Evolutionary conservation across 30 jellyfish, hydroid and myxozoan genomes (phyloP).

Genomic region (Morbakka virulenta): DNA sequence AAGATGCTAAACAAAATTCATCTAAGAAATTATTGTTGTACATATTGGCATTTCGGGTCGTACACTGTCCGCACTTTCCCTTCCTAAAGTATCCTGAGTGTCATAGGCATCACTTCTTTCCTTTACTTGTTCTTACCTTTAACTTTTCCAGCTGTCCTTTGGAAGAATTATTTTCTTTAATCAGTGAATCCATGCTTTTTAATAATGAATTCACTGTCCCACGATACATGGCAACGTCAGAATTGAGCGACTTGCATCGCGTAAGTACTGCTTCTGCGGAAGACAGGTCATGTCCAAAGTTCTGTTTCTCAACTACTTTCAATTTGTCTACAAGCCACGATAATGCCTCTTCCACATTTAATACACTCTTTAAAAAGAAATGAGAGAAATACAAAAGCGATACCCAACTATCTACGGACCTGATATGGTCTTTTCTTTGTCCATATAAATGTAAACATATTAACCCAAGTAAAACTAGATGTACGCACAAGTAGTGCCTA

Average conservation of each 20-base stretch:
- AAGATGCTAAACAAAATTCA: no score
- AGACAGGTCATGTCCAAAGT: conserved; percentile 56
- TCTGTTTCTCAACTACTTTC: conserved; percentile 16
- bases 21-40: no score
- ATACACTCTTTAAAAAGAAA: conserved; percentile 29
- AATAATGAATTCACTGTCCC: neutral
- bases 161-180: conserved; percentile 9
- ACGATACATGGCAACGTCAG: conserved; percentile 15
- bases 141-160: neutral
- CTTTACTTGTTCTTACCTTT: neutral
- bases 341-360: conserved; percentile 53
- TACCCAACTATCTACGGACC: no score
- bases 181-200: conserved; percentile 5
- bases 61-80: no score
- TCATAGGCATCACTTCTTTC: no score
- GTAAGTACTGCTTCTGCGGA: conserved; percentile 55
- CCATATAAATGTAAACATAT: no score
- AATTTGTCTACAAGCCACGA: conserved; percentile 59
- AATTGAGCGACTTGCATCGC: conserved; percentile 24
- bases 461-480: no score
- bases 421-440: no score
- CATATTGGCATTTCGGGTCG: no score
- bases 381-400: neutral
- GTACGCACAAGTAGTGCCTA: no score
- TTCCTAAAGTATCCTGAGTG: no score